These are phyloP conservation scores for Actinia equina DNA, from an alignment of 64 coral and sea anemone genomes.

Conservation along the genomic window DNA sequence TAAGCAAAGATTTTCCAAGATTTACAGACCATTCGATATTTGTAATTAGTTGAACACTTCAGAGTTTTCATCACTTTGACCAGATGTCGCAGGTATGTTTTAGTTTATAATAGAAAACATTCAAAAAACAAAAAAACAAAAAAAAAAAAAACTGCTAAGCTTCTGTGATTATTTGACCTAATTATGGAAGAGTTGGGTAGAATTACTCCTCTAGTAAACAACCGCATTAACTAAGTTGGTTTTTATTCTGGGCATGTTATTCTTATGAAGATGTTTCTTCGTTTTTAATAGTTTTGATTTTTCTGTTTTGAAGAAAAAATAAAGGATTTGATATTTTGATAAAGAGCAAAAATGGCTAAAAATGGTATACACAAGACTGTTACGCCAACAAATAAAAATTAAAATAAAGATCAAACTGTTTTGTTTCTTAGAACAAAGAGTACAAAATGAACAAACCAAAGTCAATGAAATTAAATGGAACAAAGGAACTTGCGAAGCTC, in stretches of 20 bases:
- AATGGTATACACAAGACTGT: not conserved
- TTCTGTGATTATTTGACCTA: not conserved
- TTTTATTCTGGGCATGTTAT: not conserved
- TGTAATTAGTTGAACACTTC: not conserved
- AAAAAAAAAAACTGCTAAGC: not conserved
- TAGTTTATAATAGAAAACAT: not conserved
- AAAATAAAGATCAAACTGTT: not conserved
- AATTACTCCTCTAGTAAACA: not conserved
- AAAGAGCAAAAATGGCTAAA: not conserved
- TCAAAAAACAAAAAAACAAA: not conserved
- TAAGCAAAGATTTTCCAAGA: not conserved
- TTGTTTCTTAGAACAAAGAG: slow-evolving; percentile 4
- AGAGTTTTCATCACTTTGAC: not conserved
- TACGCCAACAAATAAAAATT: not conserved
- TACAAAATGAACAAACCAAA: slow-evolving; percentile 10
- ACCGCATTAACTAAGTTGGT: not conserved
- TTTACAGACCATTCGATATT: not conserved
- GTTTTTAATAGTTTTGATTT: not conserved
- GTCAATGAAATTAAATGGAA: slow-evolving; percentile 8
- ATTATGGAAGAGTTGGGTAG: not conserved
- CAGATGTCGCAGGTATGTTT: not conserved
- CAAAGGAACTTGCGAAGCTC: slow-evolving; percentile 3
- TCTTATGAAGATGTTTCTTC: not conserved
- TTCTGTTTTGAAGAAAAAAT: not conserved
- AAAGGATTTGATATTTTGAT: not conserved